phyloP scores from a whole-genome alignment of 2,797 vertebrate genomes.

The Manis crassicaudata region DNA sequence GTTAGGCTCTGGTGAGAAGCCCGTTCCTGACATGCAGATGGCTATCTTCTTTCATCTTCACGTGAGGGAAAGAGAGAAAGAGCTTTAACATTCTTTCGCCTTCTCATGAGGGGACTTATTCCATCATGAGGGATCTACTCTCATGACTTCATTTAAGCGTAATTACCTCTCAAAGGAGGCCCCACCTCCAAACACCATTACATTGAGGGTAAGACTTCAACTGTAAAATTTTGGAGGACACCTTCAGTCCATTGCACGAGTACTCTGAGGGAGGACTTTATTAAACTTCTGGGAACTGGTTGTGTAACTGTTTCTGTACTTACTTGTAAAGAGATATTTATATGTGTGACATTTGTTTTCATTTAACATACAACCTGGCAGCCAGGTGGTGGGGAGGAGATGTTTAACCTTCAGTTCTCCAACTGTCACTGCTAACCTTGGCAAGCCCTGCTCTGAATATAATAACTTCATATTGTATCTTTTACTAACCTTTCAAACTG shows the following conservation, averaged over 20 bases:
- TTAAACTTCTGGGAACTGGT: not conserved
- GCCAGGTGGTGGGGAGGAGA: not conserved
- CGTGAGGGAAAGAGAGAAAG: not conserved
- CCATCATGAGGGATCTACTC: no score
- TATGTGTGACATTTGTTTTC: slow-evolving; percentile 13
- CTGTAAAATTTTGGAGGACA: not conserved
- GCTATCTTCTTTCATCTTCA: not conserved
- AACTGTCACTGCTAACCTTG: not conserved
- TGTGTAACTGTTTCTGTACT: not conserved
- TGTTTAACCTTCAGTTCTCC: not conserved
- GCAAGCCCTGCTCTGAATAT: not conserved
- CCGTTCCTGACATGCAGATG: not conserved
- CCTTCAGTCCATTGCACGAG: not conserved
- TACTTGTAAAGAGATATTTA: not conserved
- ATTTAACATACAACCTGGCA: not conserved
- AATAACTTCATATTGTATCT: not conserved
- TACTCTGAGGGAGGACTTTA: not conserved
- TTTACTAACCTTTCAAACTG: not conserved
- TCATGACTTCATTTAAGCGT: not conserved
- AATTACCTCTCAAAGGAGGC: not conserved
- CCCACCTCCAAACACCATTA: not conserved
- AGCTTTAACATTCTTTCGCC: not conserved
- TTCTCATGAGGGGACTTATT: not conserved
- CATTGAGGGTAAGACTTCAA: not conserved
- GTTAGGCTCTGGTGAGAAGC: not conserved